Evolutionary conservation across 1,140 invertebrate genomes (phyloP), one percentile per base, ranked within the genome.

Genomic region (Asbolus verrucosus): DNA sequence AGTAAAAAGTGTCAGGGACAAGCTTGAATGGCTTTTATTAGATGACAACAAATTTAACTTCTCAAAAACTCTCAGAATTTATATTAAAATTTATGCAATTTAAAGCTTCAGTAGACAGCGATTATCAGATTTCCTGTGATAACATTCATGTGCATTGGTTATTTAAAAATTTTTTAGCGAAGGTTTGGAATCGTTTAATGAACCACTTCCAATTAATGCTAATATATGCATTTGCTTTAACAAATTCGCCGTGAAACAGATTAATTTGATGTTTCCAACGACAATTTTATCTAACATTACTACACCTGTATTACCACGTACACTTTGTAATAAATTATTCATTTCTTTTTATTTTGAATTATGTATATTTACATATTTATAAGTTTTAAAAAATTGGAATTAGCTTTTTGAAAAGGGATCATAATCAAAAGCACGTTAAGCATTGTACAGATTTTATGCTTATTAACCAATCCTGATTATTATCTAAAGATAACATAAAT

Each of bases 251-350:
- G 46, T 54, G 46, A 54, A 54, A 27, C 21, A 54, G 46, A 27
- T 54, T 14, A 9, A 54, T 54, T 54, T 21, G 21, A 54, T 54
- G 9, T 54, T 27, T 4, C 8, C 24, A 54, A 54, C 27, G 46
- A 54, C 46, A 54, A 54, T 19, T 54, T 54, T 24, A 54, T 54
- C 46, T 54, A 5, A 24, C 14, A 54, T 11, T 24, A n/a, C 46
- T 54, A 54, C 46, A 54, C 46, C 46, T 54, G 46, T 21, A 54
- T 54, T 54, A 54, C 19, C 46, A 54, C 46, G 18, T 46, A 16
- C 21, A 19, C 18, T n/a, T 18, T 19, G 46, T 54, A 30, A 54
- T 54, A 54, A 27, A 54, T 54, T 54, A 54, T 54, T 54, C 46
- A 54, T 54, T 54, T 54, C 27, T 54, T 30, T 54, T 21, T n/a